Evolutionary conservation across 2,888 invertebrate species (phyloP).

Genomic region (Subacronicta megacephala): DNA sequence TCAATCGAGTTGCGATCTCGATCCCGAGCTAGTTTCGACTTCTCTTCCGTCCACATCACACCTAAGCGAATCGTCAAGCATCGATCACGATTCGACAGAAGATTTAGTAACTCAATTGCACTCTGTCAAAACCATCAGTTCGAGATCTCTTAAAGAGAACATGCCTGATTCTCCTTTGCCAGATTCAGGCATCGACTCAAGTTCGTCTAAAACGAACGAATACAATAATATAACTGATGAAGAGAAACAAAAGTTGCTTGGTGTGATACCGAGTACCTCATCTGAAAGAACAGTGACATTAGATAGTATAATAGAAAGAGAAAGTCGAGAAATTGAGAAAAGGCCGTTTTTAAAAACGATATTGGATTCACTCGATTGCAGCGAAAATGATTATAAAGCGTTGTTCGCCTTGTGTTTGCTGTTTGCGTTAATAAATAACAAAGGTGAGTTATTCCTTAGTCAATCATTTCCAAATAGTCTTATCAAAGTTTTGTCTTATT

Average conservation of each 20-base stretch:
- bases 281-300: constrained; percentile 66
- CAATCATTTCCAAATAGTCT: not conserved
- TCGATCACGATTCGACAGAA: constrained; percentile 85
- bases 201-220: constrained; percentile 81
- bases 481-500: not conserved
- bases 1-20: constrained; percentile 86
- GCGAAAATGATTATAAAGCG: constrained; percentile 98
- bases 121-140: constrained; percentile 61
- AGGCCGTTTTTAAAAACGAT: constrained; percentile 97
- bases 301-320: constrained; percentile 76
- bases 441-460: constrained; percentile 91
- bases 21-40: constrained; percentile 85
- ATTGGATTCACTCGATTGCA: constrained; percentile 95
- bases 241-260: constrained; percentile 93
- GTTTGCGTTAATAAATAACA: constrained; percentile 97
- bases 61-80: constrained; percentile 84
- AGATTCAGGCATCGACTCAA: constrained; percentile 82
- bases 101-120: constrained; percentile 83
- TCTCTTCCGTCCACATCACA: constrained; percentile 88
- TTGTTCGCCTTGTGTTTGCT: constrained; percentile 97
- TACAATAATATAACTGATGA: constrained; percentile 97
- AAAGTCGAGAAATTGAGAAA: constrained; percentile 85
- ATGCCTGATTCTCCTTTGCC: constrained; percentile 87
- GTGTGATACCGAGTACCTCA: constrained; percentile 64
- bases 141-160: constrained; percentile 68